Conservation (phyloP, 2,113 vertebrate genomes). For the Paramormyrops kingsleyae region DNA sequence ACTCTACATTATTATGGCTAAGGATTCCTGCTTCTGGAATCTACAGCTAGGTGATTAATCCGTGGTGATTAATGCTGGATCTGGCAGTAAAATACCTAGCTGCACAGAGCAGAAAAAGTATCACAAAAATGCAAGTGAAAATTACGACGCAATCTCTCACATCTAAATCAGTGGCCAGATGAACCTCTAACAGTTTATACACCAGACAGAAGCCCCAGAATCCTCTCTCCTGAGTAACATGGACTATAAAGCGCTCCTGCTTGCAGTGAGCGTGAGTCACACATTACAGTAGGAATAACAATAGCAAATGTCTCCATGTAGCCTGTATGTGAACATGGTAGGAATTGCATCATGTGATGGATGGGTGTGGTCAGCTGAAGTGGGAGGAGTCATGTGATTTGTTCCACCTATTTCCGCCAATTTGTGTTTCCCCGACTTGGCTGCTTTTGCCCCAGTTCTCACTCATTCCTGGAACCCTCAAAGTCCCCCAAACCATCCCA, state of each 20-base stretch:
- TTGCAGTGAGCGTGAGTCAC: neutral
- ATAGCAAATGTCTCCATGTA: neutral
- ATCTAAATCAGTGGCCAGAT: neutral
- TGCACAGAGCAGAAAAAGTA: neutral
- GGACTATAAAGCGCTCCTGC: neutral
- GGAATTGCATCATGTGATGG: neutral
- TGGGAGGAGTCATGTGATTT: neutral
- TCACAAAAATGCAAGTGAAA: neutral
- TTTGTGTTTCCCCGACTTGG: neutral
- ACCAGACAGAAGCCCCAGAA: neutral
- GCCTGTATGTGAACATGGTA: neutral
- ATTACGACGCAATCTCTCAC: neutral
- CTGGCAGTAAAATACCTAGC: neutral
- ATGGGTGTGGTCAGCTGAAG: neutral
- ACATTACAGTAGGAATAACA: neutral
- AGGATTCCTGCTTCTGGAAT: neutral
- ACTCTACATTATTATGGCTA: neutral
- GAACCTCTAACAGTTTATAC: neutral
- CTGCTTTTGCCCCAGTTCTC: neutral
- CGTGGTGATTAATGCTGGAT: neutral
- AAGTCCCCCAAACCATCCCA: neutral
- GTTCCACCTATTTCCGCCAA: neutral
- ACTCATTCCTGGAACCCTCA: neutral
- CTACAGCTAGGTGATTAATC: neutral
- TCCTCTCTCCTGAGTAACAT: neutral